Evolutionary conservation across 2,113 vertebrate genomes (phyloP).

Genomic region (Cranoglanis bouderius): DNA sequence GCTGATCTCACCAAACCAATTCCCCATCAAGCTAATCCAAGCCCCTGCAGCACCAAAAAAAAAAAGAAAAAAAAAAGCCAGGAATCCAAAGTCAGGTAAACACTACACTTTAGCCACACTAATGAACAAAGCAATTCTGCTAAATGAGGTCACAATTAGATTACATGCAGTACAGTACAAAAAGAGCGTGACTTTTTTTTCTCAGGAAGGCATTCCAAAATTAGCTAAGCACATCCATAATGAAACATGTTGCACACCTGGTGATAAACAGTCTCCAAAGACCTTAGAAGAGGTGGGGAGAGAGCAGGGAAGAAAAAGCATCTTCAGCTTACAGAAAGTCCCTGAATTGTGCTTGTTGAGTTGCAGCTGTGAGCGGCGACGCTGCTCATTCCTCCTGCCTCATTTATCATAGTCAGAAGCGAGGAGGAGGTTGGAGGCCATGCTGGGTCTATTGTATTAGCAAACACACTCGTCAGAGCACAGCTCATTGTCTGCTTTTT

Average conservation of each 20-base stretch:
- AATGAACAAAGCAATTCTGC: slow-evolving; percentile 52
- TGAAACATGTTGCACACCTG: slow-evolving; percentile 53
- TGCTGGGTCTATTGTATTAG: slow-evolving; percentile 64
- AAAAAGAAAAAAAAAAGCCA: not conserved
- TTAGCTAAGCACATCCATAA: slow-evolving; percentile 42
- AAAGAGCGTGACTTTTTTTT: slow-evolving; percentile 40
- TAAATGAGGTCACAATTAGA: slow-evolving; percentile 52
- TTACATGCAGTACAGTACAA: slow-evolving; percentile 45
- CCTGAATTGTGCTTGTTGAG: slow-evolving; percentile 67
- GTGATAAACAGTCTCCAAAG: slow-evolving; percentile 45
- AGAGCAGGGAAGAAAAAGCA: slow-evolving; percentile 25
- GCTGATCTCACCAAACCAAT: slow-evolving; percentile 25
- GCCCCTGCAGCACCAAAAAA: slow-evolving; percentile 39
- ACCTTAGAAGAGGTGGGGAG: slow-evolving; percentile 29
- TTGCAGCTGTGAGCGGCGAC: slow-evolving; percentile 70
- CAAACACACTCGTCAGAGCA: slow-evolving; percentile 63
- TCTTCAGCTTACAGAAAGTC: slow-evolving; percentile 55
- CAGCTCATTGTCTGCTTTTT: slow-evolving; percentile 64
- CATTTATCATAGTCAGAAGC: slow-evolving; percentile 83
- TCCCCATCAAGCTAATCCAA: slow-evolving; percentile 46
- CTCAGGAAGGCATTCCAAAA: slow-evolving; percentile 33
- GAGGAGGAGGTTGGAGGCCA: slow-evolving; percentile 73
- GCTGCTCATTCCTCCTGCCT: slow-evolving; percentile 63
- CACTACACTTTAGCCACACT: slow-evolving; percentile 49
- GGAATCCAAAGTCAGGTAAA: slow-evolving; percentile 51